Conservation (phyloP, 2,888 invertebrate genomes). For the Drosophila kanekoi region DNA sequence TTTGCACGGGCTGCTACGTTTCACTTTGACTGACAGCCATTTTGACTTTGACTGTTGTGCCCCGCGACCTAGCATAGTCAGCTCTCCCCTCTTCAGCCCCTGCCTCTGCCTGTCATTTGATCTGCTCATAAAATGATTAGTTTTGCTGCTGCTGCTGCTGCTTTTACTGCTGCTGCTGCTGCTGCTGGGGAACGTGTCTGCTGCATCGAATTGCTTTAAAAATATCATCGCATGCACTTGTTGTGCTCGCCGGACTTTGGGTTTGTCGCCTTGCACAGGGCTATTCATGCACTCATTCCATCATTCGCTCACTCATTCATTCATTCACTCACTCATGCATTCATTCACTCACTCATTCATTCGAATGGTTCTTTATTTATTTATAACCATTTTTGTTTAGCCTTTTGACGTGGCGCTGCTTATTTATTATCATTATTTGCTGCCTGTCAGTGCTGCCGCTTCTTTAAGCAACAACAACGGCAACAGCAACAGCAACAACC, state of each 20-base stretch:
- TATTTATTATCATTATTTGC: slow-evolving; percentile 50
- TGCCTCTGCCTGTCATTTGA: slow-evolving; percentile 61
- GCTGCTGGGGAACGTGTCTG: slow-evolving; percentile 39
- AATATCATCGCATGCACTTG: slow-evolving; percentile 58
- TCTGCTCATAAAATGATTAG: slow-evolving; percentile 74
- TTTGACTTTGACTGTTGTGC: slow-evolving; percentile 60
- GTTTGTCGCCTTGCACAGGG: slow-evolving; percentile 13
- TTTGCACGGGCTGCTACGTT: slow-evolving; percentile 55
- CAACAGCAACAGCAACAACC: slow-evolving; percentile 12
- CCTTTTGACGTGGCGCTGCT: slow-evolving; percentile 36
- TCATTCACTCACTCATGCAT: slow-evolving; percentile 19
- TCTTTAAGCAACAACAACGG: slow-evolving; percentile 17
- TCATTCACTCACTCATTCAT: slow-evolving; percentile 17
- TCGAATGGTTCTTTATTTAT: slow-evolving; percentile 60
- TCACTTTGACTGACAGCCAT: slow-evolving; percentile 75
- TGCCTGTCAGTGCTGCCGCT: slow-evolving; percentile 36
- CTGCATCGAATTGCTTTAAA: slow-evolving; percentile 66
- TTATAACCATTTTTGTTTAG: slow-evolving; percentile 51
- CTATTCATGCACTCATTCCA: slow-evolving; percentile 22
- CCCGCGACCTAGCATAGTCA: not conserved
- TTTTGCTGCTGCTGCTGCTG: slow-evolving; percentile 35
- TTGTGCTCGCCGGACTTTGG: slow-evolving; percentile 16
- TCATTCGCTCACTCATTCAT: slow-evolving; percentile 17
- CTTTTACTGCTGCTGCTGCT: slow-evolving; percentile 30
- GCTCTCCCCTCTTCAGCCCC: not conserved